Base-by-base conservation (phyloP, 2,888 invertebrate species). In the Plemyria rubiginata region DNA sequence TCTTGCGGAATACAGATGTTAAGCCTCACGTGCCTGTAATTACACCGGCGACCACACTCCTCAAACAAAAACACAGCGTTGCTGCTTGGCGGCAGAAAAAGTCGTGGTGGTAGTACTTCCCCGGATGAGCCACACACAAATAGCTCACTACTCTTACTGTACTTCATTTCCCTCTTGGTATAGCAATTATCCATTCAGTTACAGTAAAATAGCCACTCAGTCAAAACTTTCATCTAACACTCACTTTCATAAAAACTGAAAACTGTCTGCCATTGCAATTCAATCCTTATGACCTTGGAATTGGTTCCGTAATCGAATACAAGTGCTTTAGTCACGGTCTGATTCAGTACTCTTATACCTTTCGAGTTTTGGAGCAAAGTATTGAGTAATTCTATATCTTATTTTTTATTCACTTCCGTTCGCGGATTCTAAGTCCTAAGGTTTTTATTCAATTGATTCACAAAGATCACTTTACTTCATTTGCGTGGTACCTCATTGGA, bases 271-370 rank as follows among this genome's bases (percentile, higher is more conserved):
- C 36, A 51, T 41, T 46, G 54, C 11, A 63, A 51, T 59, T 45
- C 9, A 15, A 59, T 54, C 51, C 32, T 46, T 54, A 59, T 22
- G 32, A 38, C 54, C 51, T 58, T 63, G 54, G 22, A 41, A 40
- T 51, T 46, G 51, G 58, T 59, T 63, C 58, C 50, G 58, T 54
- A 45, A 51, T 45, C 54, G 40, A 41, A 59, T 54, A 54, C 58
- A 36, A 41, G 13, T 15, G 40, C 4, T 6, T 45, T 8, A 8
- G 62, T 63, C 41, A 54, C 51, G 62, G 54, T 63, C 62, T 59
- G 58, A 16, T 54, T 12, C 9, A 28, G 8, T 43, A 41, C n/a
- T n/a, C n/a, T n/a, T n/a, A n/a, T n/a, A n/a, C n/a, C 52, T 59
- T 63, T 59, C 58, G 46, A 46, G 45, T 50, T 58, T 55, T 13